phyloP scores from a whole-genome alignment of 1,140 invertebrate genomes.

The Brachionus rotundiformis region DNA sequence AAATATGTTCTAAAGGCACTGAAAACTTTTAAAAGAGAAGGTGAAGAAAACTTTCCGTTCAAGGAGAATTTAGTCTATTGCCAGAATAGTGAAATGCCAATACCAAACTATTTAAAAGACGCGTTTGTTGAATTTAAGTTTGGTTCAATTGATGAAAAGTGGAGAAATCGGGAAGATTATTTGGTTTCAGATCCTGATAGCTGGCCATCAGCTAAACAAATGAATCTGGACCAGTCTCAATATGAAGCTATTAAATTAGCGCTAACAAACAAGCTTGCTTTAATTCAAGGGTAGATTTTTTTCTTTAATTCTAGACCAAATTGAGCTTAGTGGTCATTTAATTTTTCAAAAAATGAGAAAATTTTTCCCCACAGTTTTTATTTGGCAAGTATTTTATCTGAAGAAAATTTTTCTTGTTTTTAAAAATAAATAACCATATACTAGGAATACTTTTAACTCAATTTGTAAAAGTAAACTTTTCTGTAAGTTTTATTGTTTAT shows the following conservation, averaged over 20 bases:
- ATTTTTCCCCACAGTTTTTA: too few species aligned
- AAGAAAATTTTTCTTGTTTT: too few species aligned
- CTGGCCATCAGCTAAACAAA: conserved; percentile 56
- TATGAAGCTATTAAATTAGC: conserved; percentile 63
- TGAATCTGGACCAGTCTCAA: conserved; percentile 63
- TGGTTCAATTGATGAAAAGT: too few species aligned
- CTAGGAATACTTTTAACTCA: too few species aligned
- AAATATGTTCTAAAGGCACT: conserved; percentile 63
- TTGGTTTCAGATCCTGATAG: conserved; percentile 23
- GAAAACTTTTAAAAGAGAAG: conserved; percentile 12
- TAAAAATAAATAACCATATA: too few species aligned
- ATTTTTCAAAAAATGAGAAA: too few species aligned
- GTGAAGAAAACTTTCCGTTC: conserved; percentile 59
- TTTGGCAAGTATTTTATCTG: too few species aligned
- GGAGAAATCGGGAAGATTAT: background rate
- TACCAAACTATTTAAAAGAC: conserved; percentile 40
- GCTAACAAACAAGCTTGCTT: conserved; percentile 66
- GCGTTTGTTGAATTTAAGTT: background rate
- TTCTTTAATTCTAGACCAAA: too few species aligned
- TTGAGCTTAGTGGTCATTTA: too few species aligned
- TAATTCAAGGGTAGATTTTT: conserved; percentile 71
- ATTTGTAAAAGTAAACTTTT: too few species aligned
- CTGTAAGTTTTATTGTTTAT: too few species aligned
- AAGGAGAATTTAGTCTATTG: conserved; percentile 57
- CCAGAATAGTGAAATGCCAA: conserved; percentile 29